Evolutionary conservation across 2,797 vertebrate species (phyloP).

Genomic region (Psittacula derbiana): DNA sequence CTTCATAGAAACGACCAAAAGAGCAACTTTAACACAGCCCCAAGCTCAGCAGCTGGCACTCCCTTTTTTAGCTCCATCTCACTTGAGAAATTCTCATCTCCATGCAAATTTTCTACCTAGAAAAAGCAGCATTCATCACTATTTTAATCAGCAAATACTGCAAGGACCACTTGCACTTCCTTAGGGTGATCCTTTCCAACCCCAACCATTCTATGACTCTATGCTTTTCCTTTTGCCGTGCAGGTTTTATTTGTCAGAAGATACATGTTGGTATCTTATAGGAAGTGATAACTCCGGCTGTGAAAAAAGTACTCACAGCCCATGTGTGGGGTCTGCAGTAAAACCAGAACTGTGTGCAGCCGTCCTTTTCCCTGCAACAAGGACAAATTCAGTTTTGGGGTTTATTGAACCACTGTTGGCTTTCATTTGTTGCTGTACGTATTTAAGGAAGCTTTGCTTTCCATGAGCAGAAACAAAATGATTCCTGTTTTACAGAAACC

Average conservation of each 20-base stretch:
- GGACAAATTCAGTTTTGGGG: neutral
- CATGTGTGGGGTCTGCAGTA: neutral
- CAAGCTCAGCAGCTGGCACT: slow-evolving; percentile 34
- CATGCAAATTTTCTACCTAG: neutral
- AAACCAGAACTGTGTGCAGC: neutral
- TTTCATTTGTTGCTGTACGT: neutral
- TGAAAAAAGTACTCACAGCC: neutral
- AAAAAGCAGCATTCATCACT: neutral
- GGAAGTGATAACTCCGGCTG: neutral
- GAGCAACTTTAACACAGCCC: neutral
- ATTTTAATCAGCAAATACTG: neutral
- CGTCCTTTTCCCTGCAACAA: neutral
- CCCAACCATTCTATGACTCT: neutral
- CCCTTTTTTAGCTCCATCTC: neutral
- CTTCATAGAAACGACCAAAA: neutral
- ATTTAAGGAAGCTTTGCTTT: neutral
- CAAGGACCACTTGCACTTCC: neutral
- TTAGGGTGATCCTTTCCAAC: neutral
- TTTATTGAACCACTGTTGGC: neutral
- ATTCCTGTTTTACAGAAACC: neutral
- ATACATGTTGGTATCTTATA: neutral
- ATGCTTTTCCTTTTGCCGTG: neutral
- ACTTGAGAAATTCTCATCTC: neutral
- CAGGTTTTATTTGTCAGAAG: neutral
- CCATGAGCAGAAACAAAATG: neutral